Evolutionary conservation across 2,113 vertebrate species (phyloP), one percentile per base, ranked within the genome.

Genomic region (Eulemur macaco): DNA sequence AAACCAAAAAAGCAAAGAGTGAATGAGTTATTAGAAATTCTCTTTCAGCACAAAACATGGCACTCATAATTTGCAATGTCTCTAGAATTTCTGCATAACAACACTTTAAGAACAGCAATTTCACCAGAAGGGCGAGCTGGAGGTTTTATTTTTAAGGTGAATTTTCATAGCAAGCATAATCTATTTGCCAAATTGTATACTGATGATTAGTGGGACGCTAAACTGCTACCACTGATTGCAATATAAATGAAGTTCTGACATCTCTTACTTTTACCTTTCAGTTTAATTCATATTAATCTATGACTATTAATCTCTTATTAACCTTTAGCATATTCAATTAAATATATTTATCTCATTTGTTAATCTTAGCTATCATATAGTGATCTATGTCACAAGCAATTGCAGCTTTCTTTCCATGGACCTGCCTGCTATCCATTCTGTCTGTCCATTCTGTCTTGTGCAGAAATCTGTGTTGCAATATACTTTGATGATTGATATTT

Each of bases 261-360:
- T 64, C 50, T 81, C 66, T 77, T 77, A 77, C 63, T 60, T 17
- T 97, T 78, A 54, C 12, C 8, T 78, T 95, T 80, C 27, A 84
- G 21, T 42, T 95, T 93, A 94, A 84, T 87, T 94, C 42, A 34
- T 63, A 63, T 66, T 60, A 78, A 87, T 29, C 50, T 45, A 39
- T 25, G 39, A 66, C 56, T 89, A 94, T 93, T 68, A 89, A 50
- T 69, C 66, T 52, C 83, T 84, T 74, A 52, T 93, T 89, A 73
- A 39, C 23, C 34, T 69, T 42, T 89, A 89, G 10, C 3, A 34
- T 86, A 89, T 85, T 81, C 29, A 82, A 69, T 52, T 86, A 71
- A 45, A 89, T 86, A 58, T 39, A 66, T 58, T 63, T 71, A 69
- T 64, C 54, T 96, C 21, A 54, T 94, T 20, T 94, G 34, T 66